These are phyloP conservation scores for Hycleus cichorii DNA, from an alignment of 1,140 invertebrate species.

Conservation along the genomic window DNA sequence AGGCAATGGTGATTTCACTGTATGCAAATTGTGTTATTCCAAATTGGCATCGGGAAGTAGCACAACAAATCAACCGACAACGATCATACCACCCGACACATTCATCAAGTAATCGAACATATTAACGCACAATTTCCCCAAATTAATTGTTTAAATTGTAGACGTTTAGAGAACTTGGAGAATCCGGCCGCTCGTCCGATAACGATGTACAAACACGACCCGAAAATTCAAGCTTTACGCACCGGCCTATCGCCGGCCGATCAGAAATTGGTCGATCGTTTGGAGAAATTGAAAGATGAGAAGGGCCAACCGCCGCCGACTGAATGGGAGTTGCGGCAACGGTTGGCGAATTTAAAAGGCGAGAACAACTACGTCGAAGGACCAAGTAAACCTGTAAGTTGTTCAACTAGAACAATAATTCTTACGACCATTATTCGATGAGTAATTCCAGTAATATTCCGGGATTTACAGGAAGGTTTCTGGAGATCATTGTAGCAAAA, in stretches of 20 bases:
- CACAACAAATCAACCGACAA: constrained; percentile 6
- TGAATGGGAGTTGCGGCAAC: constrained; percentile 46
- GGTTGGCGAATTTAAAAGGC: constrained; percentile 51
- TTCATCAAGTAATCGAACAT: constrained; percentile 42
- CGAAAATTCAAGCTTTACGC: constrained; percentile 36
- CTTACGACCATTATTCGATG: no score
- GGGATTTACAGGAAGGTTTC: no score
- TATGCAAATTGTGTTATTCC: constrained; percentile 40
- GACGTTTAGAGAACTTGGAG: constrained; percentile 41
- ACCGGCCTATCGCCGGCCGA: constrained; percentile 41
- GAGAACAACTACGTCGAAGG: constrained; percentile 33
- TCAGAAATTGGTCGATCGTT: constrained; percentile 49
- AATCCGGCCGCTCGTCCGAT: constrained; percentile 43
- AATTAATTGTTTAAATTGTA: constrained; percentile 13
- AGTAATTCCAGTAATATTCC: no score
- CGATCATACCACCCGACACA: constrained; percentile 43
- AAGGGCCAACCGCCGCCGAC: constrained; percentile 38
- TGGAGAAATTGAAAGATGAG: constrained; percentile 52
- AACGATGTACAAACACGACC: constrained; percentile 44
- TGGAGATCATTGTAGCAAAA: no score
- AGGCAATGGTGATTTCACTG: constrained; percentile 40
- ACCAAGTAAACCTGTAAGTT: constrained; percentile 23
- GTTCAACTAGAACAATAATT: no score
- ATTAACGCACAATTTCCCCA: neutral
- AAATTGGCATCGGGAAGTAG: constrained; percentile 25